A percentile compares a stretch with the other conserved stretches of the same genome.
These are phyloP conservation scores for Scaptodrosophila latifasciaeformis DNA, from an alignment of 2,888 invertebrate genomes.

Conservation along the genomic window DNA sequence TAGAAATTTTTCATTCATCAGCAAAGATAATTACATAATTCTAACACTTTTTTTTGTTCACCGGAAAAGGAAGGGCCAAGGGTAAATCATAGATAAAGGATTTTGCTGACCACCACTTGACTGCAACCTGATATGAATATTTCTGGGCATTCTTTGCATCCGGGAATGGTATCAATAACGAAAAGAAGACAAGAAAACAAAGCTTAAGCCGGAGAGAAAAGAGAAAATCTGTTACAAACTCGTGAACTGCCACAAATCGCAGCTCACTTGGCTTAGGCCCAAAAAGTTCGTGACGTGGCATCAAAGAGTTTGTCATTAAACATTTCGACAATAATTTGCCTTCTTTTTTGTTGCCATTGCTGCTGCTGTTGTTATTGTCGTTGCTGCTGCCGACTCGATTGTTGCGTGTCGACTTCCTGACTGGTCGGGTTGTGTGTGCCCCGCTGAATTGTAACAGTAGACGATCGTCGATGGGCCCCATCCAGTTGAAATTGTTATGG, in stretches of 20 bases:
- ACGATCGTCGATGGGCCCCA: constrained; percentile 9
- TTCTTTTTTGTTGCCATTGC: constrained; percentile 56
- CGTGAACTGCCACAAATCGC: constrained; percentile 54
- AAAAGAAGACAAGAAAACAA: not conserved
- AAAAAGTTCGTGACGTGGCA: constrained; percentile 74
- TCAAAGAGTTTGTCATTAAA: constrained; percentile 75
- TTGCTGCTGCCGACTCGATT: too few species aligned
- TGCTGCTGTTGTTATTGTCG: constrained; percentile 37
- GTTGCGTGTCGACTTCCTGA: constrained; percentile 39
- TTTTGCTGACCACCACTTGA: too few species aligned
- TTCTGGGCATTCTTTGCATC: too few species aligned
- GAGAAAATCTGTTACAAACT: constrained; percentile 70
- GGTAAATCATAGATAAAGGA: too few species aligned
- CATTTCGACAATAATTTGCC: constrained; percentile 74
- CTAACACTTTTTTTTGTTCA: too few species aligned
- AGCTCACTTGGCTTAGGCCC: constrained; percentile 21
- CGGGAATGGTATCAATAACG: too few species aligned
- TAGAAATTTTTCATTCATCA: too few species aligned
- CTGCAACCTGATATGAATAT: too few species aligned
- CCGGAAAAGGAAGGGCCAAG: too few species aligned
- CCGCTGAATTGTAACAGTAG: constrained; percentile 46
- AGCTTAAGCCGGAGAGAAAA: too few species aligned
- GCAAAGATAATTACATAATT: too few species aligned
- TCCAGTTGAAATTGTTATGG: constrained; percentile 52
- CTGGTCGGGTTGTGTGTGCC: too few species aligned